Conservation (phyloP, 1,140 invertebrate species). For the Amphibalanus amphitrite region DNA sequence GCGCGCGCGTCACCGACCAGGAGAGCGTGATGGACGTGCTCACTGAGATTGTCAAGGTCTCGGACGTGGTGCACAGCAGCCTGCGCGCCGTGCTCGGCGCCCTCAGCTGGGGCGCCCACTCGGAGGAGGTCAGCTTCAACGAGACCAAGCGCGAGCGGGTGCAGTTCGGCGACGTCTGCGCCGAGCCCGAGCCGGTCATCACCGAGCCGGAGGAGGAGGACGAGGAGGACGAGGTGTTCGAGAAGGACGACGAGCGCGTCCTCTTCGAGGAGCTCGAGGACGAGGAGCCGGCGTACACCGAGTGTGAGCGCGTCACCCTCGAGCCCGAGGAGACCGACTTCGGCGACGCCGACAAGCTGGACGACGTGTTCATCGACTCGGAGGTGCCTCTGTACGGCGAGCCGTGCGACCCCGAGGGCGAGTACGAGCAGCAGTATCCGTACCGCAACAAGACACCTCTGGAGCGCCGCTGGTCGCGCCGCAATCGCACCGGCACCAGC, state of each 20-base stretch:
- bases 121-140: neutral
- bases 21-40: conserved; percentile 12
- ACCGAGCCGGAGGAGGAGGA: neutral
- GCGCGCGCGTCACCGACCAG: conserved; percentile 9
- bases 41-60: conserved; percentile 1
- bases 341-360: too few relatives aligned
- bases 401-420: too few relatives aligned
- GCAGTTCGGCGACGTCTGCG: neutral
- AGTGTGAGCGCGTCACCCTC: too few relatives aligned
- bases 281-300: too few relatives aligned
- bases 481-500: too few relatives aligned
- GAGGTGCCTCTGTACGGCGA: too few relatives aligned
- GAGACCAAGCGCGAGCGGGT: neutral
- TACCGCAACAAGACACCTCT: too few relatives aligned
- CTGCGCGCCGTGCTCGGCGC: neutral
- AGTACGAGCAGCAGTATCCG: too few relatives aligned
- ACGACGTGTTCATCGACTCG: too few relatives aligned
- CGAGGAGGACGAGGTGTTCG: neutral
- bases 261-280: neutral
- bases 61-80: neutral
- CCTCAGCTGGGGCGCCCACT: neutral
- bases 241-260: neutral
- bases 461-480: too few relatives aligned
- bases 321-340: too few relatives aligned
- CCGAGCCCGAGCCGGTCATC: neutral